phyloP scores from a whole-genome alignment of 1,140 invertebrate genomes.

The Drosophila truncata region DNA sequence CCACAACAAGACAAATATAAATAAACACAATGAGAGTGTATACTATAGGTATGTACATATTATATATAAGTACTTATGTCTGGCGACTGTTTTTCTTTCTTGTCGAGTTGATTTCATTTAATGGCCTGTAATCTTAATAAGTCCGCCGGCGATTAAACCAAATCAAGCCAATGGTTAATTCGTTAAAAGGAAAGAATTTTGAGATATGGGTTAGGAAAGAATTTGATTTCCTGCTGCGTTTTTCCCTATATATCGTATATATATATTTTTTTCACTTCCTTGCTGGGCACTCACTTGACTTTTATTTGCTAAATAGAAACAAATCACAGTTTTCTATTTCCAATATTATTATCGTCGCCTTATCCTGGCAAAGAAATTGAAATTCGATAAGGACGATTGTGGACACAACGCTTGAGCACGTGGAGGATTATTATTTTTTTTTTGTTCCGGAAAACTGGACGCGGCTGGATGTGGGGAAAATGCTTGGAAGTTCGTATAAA shows the following conservation, averaged over 20 bases:
- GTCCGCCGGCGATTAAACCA: constrained; percentile 63
- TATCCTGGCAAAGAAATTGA: constrained; percentile 36
- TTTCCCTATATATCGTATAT: neutral
- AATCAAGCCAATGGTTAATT: constrained; percentile 25
- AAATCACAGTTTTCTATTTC: constrained; percentile 36
- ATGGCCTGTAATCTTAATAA: constrained; percentile 60
- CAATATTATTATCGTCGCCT: neutral
- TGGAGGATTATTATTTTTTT: constrained; percentile 15
- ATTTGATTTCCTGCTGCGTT: neutral
- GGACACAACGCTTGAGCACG: constrained; percentile 50
- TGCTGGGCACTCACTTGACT: constrained; percentile 41
- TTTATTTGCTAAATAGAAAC: constrained; percentile 49
- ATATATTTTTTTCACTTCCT: neutral
- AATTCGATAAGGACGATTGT: constrained; percentile 44
- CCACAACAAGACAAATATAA: constrained; percentile 22
- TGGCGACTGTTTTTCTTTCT: constrained; percentile 30
- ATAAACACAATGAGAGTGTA: constrained; percentile 34
- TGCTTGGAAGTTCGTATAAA: constrained; percentile 28
- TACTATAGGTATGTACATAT: neutral
- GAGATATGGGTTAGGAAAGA: constrained; percentile 2
- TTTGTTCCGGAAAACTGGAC: constrained; percentile 25
- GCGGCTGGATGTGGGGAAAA: constrained; percentile 17
- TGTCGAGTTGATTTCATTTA: constrained; percentile 41
- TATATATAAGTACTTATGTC: constrained; percentile 11
- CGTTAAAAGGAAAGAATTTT: constrained; percentile 12